These are phyloP conservation scores for Bagarius yarrelli DNA, from an alignment of 2,113 vertebrate species.

Conservation along the genomic window DNA sequence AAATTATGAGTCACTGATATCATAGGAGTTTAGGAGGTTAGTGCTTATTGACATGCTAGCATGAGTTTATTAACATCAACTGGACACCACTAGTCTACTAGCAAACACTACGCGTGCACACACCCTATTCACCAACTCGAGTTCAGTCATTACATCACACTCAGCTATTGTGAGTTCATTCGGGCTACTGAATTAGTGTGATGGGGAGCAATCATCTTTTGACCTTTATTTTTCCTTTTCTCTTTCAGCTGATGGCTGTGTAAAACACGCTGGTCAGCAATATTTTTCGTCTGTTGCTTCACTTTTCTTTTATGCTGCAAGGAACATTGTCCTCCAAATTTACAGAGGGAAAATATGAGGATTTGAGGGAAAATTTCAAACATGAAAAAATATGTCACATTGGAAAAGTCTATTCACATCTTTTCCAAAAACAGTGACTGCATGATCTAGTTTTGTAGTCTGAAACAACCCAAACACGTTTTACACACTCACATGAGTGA, in stretches of 20 bases:
- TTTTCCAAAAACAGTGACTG: slow-evolving; percentile 32
- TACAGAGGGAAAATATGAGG: background rate
- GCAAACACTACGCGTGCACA: slow-evolving; percentile 18
- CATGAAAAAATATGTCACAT: background rate
- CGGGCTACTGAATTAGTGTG: slow-evolving; percentile 22
- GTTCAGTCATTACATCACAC: slow-evolving; percentile 10
- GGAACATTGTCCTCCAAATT: background rate
- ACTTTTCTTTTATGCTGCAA: background rate
- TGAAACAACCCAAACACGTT: slow-evolving; percentile 7
- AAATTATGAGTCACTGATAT: background rate
- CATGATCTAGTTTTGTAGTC: slow-evolving; percentile 23
- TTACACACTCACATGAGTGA: slow-evolving; percentile 6
- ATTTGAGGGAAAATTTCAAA: background rate
- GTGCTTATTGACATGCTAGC: slow-evolving; percentile 21
- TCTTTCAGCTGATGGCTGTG: background rate
- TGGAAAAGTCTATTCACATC: background rate
- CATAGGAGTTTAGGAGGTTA: background rate
- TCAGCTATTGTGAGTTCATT: background rate
- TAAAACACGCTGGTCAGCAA: background rate
- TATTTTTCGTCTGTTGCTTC: background rate
- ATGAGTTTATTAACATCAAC: slow-evolving; percentile 31
- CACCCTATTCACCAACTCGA: slow-evolving; percentile 10
- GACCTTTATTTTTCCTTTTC: slow-evolving; percentile 30
- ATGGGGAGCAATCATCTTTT: slow-evolving; percentile 39
- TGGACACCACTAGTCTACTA: slow-evolving; percentile 15